Percentiles rank a stretch among this genome's conserved stretches.
phyloP scores from a whole-genome alignment of 1,140 invertebrate species.

The Theocolax elegans region DNA sequence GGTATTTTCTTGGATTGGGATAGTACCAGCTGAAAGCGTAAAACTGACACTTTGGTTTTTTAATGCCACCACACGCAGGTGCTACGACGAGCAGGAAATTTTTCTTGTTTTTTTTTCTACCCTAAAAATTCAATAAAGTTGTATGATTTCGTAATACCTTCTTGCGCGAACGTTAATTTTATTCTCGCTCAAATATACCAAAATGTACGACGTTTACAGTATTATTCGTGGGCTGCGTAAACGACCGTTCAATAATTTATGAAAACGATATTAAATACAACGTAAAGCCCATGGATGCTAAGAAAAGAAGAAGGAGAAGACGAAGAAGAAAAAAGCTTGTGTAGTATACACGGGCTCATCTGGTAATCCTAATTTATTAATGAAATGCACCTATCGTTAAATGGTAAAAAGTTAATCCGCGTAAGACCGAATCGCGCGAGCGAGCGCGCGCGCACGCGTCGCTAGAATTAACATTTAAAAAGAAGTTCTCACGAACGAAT shows the following conservation, averaged over 20 bases:
- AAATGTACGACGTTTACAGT: slow-evolving; percentile 4
- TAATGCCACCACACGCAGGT: neutral
- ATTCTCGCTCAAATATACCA: neutral
- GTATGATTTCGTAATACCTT: slow-evolving; percentile 24
- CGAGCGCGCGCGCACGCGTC: neutral
- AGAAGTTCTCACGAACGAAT: slow-evolving; percentile 24
- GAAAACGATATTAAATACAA: slow-evolving; percentile 12
- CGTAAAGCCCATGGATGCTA: neutral
- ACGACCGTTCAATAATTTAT: slow-evolving; percentile 16
- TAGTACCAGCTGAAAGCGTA: too few relatives aligned
- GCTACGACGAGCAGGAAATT: neutral
- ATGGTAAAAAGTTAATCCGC: slow-evolving; percentile 32
- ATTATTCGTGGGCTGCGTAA: slow-evolving; percentile 3
- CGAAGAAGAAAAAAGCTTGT: neutral
- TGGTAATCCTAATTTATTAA: slow-evolving; percentile 29
- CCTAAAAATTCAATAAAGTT: slow-evolving; percentile 38
- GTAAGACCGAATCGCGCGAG: neutral
- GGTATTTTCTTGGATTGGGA: slow-evolving; percentile 26
- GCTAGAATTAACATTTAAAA: slow-evolving; percentile 7
- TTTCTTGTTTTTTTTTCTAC: slow-evolving; percentile 2
- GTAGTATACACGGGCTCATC: neutral
- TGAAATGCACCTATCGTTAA: slow-evolving; percentile 18
- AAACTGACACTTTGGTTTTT: slow-evolving; percentile 26
- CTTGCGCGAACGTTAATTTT: slow-evolving; percentile 5
- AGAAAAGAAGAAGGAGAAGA: neutral